Percentiles rank a stretch among this genome's conserved stretches.
Conservation (phyloP, 2,888 invertebrate species). For the Caenorhabditis uteleia region DNA sequence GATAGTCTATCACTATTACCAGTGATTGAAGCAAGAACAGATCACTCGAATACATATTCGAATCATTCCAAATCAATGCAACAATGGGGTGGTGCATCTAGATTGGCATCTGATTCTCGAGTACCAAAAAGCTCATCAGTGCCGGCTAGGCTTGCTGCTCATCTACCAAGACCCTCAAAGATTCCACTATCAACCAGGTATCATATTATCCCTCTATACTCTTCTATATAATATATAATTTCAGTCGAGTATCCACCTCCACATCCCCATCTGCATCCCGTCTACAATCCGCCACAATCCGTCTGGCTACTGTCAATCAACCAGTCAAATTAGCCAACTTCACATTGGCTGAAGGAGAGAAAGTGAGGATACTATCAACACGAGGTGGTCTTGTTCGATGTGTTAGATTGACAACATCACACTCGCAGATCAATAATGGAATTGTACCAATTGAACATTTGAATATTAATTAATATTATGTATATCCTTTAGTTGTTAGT, state of each 20-base stretch:
- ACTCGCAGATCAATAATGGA: conserved; percentile 32
- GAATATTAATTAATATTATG: conserved; percentile 5
- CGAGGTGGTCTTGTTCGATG: conserved; percentile 49
- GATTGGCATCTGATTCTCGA: conserved; percentile 63
- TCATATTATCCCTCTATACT: no score
- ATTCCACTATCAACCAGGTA: conserved; percentile 46
- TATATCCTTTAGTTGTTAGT: neutral
- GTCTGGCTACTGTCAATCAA: conserved; percentile 16
- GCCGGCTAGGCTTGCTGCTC: conserved; percentile 56
- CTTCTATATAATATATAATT: neutral
- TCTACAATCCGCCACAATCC: conserved; percentile 9
- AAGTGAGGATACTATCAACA: conserved; percentile 51
- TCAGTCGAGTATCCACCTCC: conserved; percentile 12
- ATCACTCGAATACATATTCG: neutral
- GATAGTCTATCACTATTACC: conserved; percentile 82
- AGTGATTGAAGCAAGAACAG: conserved; percentile 9
- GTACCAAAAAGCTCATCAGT: conserved; percentile 68
- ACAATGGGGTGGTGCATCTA: conserved; percentile 42
- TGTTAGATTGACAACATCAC: conserved; percentile 20
- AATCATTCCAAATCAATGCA: conserved; percentile 52
- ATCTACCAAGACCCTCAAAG: conserved; percentile 17
- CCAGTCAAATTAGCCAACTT: conserved; percentile 22
- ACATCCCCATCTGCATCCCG: conserved; percentile 14
- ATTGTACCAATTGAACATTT: conserved; percentile 34
- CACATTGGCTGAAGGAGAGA: conserved; percentile 45